A percentile compares a stretch with the other conserved stretches of the same genome.
phyloP scores from a whole-genome alignment of 2,113 vertebrate species.

The Solea senegalensis region DNA sequence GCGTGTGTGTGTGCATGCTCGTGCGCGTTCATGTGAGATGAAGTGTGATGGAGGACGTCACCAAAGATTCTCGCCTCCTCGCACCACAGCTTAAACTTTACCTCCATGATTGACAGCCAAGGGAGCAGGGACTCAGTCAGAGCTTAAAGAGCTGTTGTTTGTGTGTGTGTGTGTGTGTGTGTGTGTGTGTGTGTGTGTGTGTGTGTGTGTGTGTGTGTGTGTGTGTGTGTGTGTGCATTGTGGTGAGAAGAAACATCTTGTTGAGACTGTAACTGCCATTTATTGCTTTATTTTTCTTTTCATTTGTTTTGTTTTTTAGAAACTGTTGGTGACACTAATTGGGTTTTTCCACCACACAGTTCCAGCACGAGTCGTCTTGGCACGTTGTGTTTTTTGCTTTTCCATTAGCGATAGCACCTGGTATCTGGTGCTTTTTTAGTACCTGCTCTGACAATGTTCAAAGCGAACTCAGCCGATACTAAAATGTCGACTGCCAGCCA shows the following conservation, averaged over 20 bases:
- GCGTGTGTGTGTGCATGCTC: not conserved
- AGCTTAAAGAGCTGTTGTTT: slow-evolving; percentile 18
- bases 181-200: not conserved
- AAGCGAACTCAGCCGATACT: too few species aligned
- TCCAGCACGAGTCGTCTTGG: too few species aligned
- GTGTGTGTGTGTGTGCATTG: not conserved
- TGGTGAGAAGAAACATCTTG: not conserved
- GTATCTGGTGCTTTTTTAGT: too few species aligned
- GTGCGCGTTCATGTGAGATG: too few species aligned
- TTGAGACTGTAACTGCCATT: not conserved
- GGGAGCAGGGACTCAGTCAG: slow-evolving; percentile 4
- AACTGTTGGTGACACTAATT: too few species aligned
- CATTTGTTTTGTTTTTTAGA: not conserved
- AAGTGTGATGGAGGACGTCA: too few species aligned
- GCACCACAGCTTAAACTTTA: not conserved
- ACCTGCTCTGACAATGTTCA: too few species aligned
- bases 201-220: not conserved
- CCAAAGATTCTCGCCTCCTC: too few species aligned
- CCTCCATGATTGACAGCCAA: slow-evolving; percentile 30
- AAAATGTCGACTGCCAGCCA: too few species aligned
- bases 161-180: slow-evolving; percentile 1
- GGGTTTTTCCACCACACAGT: too few species aligned
- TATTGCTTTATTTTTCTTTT: not conserved
- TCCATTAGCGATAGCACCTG: too few species aligned
- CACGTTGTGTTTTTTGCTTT: too few species aligned